Base-by-base conservation (phyloP, 2,888 invertebrate species). In the Molorchus minor region DNA sequence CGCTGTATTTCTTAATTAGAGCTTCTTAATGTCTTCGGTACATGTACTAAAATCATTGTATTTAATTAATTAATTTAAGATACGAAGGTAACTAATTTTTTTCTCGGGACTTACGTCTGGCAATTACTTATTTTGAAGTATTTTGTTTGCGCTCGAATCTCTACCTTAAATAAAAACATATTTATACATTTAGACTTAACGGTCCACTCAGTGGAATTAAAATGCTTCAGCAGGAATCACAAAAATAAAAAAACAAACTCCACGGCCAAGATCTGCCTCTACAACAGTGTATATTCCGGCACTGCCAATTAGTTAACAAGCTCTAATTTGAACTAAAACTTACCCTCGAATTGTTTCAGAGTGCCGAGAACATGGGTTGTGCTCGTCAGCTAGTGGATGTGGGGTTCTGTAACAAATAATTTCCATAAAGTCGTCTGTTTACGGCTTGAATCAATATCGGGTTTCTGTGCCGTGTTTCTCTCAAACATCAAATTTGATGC, bases 301-400 rank as follows among this genome's bases (percentile, higher is more conserved):
- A n/a, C n/a, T n/a, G n/a, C n/a, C n/a, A n/a, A n/a, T n/a, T n/a
- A 38, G 25, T 19, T 49, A 49, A 38, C 38, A 12, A 38, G 49
- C 15, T 7, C n/a, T 13, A 16, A 49, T 19, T 49, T 49, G 13
- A 29, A 40, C n/a, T 51, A 51, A 51, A 38, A 51, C 51, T 51
- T 51, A 38, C 51, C 38, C 20, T 25, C n/a, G 40, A 38, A 25
- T 29, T n/a, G 25, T 40, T 38, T 15, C 21, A 40, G 12, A 40
- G 3, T n/a, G 10, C 20, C 16, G 29, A 10, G 21, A 33, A 19
- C 30, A 13, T 10, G 15, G 19, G 44, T 44, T 44, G n/a, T 13
- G 33, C 33, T 40, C 38, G 40, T 51, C 40, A 40, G 40, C 51
- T n/a, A n/a, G 29, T 25, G 10, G 29, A 10, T 40, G 15, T 21